Percentiles rank a stretch among this genome's conserved stretches.
Evolutionary conservation across 2,888 invertebrate genomes (phyloP).

Genomic region (Apamea anceps): DNA sequence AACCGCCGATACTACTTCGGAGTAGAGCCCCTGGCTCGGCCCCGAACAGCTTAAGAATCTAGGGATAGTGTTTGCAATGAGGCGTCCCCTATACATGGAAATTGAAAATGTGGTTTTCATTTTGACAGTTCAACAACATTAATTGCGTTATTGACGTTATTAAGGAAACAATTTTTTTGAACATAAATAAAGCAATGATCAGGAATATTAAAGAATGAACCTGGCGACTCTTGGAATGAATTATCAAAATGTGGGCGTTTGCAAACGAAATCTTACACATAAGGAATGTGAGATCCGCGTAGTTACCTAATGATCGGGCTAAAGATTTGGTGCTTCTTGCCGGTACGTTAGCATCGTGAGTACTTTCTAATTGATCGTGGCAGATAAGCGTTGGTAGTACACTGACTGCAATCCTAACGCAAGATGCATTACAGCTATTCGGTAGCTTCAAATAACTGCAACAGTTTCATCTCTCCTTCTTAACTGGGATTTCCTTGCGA

Average conservation of each 20-base stretch:
- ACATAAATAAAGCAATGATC: too few relatives aligned
- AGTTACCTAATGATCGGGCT: constrained; percentile 45
- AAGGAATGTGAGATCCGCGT: constrained; percentile 37
- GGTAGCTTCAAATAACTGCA: neutral
- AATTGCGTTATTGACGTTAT: too few relatives aligned
- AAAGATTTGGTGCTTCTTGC: constrained; percentile 36
- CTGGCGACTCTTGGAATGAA: neutral
- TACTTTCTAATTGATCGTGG: constrained; percentile 58
- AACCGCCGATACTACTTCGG: too few relatives aligned
- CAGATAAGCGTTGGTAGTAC: constrained; percentile 36
- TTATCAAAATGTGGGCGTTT: constrained; percentile 6
- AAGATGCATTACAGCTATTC: constrained; percentile 1
- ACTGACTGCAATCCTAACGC: constrained; percentile 13
- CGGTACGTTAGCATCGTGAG: constrained; percentile 19
- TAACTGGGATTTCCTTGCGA: neutral
- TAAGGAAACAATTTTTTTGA: too few relatives aligned
- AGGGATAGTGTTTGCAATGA: neutral
- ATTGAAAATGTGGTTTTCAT: too few relatives aligned
- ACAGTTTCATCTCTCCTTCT: neutral
- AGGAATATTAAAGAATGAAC: neutral
- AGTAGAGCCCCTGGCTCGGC: too few relatives aligned
- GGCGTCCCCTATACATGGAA: too few relatives aligned
- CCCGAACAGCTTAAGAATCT: constrained; percentile 3
- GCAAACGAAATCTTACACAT: neutral
- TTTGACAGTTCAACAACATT: too few relatives aligned